Conservation (phyloP, 2,113 vertebrate species). For the Tragulus kanchil region DNA sequence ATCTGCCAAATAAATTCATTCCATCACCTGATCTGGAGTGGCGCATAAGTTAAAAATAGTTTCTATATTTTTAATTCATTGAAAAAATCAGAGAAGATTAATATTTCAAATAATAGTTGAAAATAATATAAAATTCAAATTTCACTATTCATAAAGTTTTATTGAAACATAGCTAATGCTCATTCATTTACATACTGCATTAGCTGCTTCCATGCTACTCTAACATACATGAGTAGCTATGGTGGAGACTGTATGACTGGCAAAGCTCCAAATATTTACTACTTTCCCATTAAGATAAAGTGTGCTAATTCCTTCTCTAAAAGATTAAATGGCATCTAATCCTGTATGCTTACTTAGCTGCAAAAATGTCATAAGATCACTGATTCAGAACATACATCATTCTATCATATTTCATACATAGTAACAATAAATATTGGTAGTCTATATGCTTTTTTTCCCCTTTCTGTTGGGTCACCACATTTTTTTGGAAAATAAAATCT, state of each 20-base stretch:
- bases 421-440: not conserved
- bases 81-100: not conserved
- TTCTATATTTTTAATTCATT: constrained; percentile 13
- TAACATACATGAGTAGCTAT: not conserved
- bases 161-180: not conserved
- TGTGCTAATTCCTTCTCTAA: not conserved
- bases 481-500: constrained; percentile 6
- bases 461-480: not conserved
- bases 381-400: not conserved
- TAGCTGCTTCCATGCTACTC: not conserved
- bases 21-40: not conserved
- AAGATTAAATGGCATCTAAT: constrained; percentile 8
- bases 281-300: not conserved
- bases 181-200: not conserved
- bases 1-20: not conserved
- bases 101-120: not conserved
- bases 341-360: not conserved
- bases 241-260: not conserved
- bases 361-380: not conserved
- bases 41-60: not conserved
- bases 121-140: constrained; percentile 44
- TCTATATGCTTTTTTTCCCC: not conserved
- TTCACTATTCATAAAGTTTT: not conserved
- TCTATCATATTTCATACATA: not conserved
- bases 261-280: constrained; percentile 1